Base-by-base conservation (phyloP, 2,113 vertebrate species). In the human region DNA sequence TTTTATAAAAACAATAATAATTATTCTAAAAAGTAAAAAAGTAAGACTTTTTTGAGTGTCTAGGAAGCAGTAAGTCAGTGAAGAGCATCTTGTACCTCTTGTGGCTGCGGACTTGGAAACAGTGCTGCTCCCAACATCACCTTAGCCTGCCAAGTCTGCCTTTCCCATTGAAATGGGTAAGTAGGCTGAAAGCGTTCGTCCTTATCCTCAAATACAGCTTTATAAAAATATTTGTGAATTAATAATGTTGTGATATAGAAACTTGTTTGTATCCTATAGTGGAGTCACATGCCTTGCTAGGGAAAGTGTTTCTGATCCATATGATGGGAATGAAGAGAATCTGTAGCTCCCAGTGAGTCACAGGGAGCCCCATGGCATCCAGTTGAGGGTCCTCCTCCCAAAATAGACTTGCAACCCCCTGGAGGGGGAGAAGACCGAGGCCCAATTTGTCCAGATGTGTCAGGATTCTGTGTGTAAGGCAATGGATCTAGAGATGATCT, bases 121-220 rank as follows among this genome's bases (percentile, higher is more conserved):
- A 11, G 22, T 20, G 16, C 27, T 2, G 5, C 45, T 18, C 14
- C 23, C 55, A 73, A 0, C 5, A 4, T 11, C 13, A 3, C 61
- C n/a, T 40, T 7, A 16, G 72, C n/a, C 75, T 1, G 2, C 38
- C 0, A 0, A 2, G n/a, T 20, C 66, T 22, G 12, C 81, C 4
- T 40, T 4, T n/a, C 78, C 2, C 23, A 2, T 20, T 27, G 22
- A 82, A 73, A 38, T 0, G n/a, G 55, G 16, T n/a, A 38, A 30
- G 6, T 6, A 32, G 30, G 8, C 78, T 35, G 48, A 35, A 25
- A 8, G 14, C 27, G 3, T 38, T 78, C 66, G 45, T 38, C 73
- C 40, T 40, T 20, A 35, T 14, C 55, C 38, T 52, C 48, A 57
- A 59, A 78, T 32, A 23, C 82, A 61, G 27, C 35, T 20, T 57